phyloP scores from a whole-genome alignment of 1,140 invertebrate species.

The Tetramorium alpestre region DNA sequence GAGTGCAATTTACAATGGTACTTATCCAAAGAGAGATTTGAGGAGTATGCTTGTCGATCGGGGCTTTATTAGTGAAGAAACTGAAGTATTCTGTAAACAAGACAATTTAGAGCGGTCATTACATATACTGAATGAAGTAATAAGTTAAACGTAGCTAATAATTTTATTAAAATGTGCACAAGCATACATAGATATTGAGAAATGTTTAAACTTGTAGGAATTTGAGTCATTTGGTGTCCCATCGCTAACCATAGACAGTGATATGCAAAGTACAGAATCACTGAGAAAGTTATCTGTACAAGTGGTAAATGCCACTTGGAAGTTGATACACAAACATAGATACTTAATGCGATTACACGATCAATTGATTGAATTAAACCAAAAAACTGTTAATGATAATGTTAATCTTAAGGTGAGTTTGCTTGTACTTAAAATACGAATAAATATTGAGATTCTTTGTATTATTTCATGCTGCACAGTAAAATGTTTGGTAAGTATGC shows the following conservation, averaged over 20 bases:
- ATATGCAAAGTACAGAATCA: constrained; percentile 47
- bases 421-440: constrained; percentile 16
- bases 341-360: constrained; percentile 67
- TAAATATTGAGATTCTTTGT: constrained; percentile 13
- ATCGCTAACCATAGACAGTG: neutral
- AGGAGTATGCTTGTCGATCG: constrained; percentile 48
- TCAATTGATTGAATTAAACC: constrained; percentile 62
- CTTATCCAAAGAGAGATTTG: constrained; percentile 46
- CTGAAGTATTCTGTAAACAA: constrained; percentile 64
- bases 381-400: constrained; percentile 70
- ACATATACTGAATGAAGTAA: constrained; percentile 67
- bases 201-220: constrained; percentile 61
- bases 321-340: constrained; percentile 69
- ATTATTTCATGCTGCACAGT: constrained; percentile 53
- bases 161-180: constrained; percentile 18
- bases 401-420: constrained; percentile 70
- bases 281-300: constrained; percentile 55
- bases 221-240: constrained; percentile 66
- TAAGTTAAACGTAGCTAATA: neutral
- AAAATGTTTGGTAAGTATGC: constrained; percentile 54
- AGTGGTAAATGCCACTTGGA: constrained; percentile 72
- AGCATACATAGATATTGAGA: neutral
- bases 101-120: constrained; percentile 71
- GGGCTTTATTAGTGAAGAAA: constrained; percentile 35
- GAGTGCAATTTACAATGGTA: constrained; percentile 42